Conservation (phyloP, 2,888 invertebrate species). For the Amiota communis region DNA sequence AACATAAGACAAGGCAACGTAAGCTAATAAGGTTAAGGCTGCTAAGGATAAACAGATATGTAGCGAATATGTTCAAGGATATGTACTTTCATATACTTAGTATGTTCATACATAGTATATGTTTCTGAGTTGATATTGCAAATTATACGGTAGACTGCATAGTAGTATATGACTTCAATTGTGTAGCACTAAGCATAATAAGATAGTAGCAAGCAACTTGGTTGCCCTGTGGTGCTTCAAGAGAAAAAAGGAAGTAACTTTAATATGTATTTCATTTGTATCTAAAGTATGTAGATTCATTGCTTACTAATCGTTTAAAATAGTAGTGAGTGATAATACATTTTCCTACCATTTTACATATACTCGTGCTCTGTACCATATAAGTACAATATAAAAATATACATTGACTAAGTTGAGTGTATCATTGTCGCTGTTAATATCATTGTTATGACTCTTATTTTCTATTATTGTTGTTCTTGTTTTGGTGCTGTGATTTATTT, state of each 20-base stretch:
- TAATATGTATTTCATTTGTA: no score
- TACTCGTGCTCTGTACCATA: not conserved
- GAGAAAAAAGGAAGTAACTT: no score
- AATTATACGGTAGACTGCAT: not conserved
- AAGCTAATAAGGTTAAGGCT: not conserved
- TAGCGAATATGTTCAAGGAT: not conserved
- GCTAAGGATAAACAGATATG: not conserved
- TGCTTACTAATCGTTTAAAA: no score
- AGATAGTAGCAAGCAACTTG: no score
- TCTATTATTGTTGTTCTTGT: not conserved
- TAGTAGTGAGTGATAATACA: no score
- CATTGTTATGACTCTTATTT: not conserved
- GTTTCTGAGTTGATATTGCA: not conserved
- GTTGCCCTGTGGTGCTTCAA: no score
- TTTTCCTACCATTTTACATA: not conserved
- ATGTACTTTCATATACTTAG: not conserved
- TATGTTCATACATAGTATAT: not conserved
- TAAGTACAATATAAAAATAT: not conserved
- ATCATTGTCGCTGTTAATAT: not conserved
- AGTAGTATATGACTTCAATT: not conserved
- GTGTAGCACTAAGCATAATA: no score
- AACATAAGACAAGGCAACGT: no score
- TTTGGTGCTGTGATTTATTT: constrained; percentile 15
- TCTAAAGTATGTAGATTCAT: no score
- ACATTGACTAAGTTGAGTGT: not conserved